Conservation (phyloP, 1,140 invertebrate genomes). For the Ephestia elutella region DNA sequence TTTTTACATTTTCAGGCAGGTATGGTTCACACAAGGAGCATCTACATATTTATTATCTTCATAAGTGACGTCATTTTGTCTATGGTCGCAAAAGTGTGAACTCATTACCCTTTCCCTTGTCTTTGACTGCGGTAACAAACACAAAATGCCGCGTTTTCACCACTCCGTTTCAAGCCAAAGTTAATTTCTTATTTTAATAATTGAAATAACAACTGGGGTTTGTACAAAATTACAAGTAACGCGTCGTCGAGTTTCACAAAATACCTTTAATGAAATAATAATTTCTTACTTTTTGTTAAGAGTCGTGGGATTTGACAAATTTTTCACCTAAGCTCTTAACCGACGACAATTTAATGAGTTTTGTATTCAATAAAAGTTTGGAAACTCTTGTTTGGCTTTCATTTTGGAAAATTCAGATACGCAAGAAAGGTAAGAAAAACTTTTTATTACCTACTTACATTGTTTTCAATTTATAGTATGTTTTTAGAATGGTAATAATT, state of each 20-base stretch:
- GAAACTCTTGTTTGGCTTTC: not conserved
- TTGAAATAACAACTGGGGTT: not conserved
- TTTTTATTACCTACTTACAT: not conserved
- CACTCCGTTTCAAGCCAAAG: too few relatives aligned
- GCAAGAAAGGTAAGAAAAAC: not conserved
- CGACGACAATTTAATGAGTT: constrained; percentile 3
- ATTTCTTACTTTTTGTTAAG: constrained; percentile 4
- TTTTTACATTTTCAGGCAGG: too few relatives aligned
- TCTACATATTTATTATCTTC: too few relatives aligned
- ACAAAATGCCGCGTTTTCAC: too few relatives aligned
- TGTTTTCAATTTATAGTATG: not conserved
- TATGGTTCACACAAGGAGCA: too few relatives aligned
- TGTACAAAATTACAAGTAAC: not conserved
- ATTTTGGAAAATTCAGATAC: not conserved
- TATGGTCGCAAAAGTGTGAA: too few relatives aligned
- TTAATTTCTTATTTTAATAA: not conserved
- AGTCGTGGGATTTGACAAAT: not conserved
- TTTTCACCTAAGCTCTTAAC: constrained; percentile 1
- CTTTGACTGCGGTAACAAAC: too few relatives aligned
- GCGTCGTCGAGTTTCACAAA: not conserved
- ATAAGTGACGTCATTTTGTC: too few relatives aligned
- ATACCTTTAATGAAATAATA: constrained; percentile 2
- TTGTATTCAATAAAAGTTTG: not conserved
- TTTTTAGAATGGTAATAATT: not conserved
- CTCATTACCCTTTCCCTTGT: too few relatives aligned